A percentile compares a stretch with the other conserved stretches of the same genome.
phyloP scores from a whole-genome alignment of 2,797 vertebrate species.

The Atherinosoma microstoma region DNA sequence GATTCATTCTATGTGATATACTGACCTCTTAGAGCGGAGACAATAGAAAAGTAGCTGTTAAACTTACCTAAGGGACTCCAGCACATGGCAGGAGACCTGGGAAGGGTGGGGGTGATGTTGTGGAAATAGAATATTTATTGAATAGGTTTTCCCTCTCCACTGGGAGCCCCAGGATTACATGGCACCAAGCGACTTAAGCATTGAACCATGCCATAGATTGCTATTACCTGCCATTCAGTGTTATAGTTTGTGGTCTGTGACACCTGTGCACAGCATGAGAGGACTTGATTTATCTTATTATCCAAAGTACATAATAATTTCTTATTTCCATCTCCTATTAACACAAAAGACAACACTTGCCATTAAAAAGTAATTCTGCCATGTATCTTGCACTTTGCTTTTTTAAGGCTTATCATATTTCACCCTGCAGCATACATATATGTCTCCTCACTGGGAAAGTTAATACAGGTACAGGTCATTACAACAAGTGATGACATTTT shows the following conservation, averaged over 20 bases:
- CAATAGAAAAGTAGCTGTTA: constrained; percentile 89
- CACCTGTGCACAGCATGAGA: constrained; percentile 9
- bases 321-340: constrained; percentile 17
- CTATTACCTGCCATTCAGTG: constrained; percentile 62
- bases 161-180: constrained; percentile 74
- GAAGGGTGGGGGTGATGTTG: constrained; percentile 41
- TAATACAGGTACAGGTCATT: constrained; percentile 80
- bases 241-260: constrained; percentile 23
- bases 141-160: constrained; percentile 75
- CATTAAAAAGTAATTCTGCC: constrained; percentile 3
- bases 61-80: constrained; percentile 86
- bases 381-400: constrained; percentile 15
- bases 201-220: constrained; percentile 54
- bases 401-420: constrained; percentile 69
- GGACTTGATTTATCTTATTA: constrained; percentile 19
- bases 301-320: background rate
- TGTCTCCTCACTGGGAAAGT: constrained; percentile 57
- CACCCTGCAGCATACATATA: constrained; percentile 57
- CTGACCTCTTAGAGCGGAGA: constrained; percentile 87
- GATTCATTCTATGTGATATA: constrained; percentile 88
- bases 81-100: constrained; percentile 61
- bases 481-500: constrained; percentile 85
- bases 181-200: constrained; percentile 60
- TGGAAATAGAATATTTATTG: constrained; percentile 85
- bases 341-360: constrained; percentile 15